Percentiles rank a stretch among this genome's conserved stretches.
These are phyloP conservation scores for Zaprionus bogoriensis DNA, from an alignment of 2,888 invertebrate genomes.

Conservation along the genomic window DNA sequence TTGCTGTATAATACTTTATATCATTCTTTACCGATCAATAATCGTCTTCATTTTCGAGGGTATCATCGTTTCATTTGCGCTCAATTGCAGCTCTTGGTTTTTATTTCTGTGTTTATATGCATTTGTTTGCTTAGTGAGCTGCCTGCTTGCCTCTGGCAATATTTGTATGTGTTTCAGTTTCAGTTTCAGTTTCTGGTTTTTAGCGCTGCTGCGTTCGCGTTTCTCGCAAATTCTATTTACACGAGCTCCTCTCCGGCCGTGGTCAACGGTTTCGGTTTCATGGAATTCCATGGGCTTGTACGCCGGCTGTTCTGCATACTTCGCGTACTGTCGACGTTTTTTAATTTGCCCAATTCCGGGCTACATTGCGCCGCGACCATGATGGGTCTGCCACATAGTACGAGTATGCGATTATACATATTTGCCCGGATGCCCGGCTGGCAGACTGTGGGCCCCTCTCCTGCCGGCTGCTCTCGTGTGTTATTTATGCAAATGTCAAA, in stretches of 20 bases:
- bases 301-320: conserved; percentile 51
- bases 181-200: conserved; percentile 5
- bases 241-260: conserved; percentile 15
- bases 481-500: conserved; percentile 77
- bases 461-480: conserved; percentile 39
- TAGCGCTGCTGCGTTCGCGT: conserved; percentile 19
- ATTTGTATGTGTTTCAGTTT: no score
- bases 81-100: conserved; percentile 9
- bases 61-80: background rate
- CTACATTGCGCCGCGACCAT: conserved; percentile 5
- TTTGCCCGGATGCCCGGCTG: conserved; percentile 26
- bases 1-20: no score
- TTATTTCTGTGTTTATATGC: no score
- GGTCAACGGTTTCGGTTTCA: conserved; percentile 24
- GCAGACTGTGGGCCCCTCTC: conserved; percentile 1
- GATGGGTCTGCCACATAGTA: conserved; percentile 13
- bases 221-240: conserved; percentile 67
- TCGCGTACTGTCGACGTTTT: conserved; percentile 25
- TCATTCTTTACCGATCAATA: no score
- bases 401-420: conserved; percentile 31
- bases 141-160: conserved; percentile 15
- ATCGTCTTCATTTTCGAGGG: no score
- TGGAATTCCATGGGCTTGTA: conserved; percentile 41
- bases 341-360: conserved; percentile 62
- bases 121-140: conserved; percentile 65